Percentiles rank a stretch among this genome's conserved stretches.
These are phyloP conservation scores for Drosophila nr. perissopoda DNA, from an alignment of 2,888 invertebrate species.

Conservation along the genomic window DNA sequence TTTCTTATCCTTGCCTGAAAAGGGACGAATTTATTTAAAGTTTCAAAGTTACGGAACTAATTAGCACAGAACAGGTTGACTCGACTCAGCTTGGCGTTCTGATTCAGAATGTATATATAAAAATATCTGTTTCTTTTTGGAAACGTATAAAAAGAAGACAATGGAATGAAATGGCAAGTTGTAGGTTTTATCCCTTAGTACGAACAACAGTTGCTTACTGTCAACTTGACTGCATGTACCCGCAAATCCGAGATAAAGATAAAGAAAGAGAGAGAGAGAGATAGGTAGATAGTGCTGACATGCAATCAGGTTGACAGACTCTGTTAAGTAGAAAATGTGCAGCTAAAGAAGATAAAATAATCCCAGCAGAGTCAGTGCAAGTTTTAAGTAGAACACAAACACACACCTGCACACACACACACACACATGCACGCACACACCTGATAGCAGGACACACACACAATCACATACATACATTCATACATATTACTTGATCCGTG, in stretches of 20 bases:
- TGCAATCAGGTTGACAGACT: slow-evolving; percentile 78
- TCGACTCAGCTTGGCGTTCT: neutral
- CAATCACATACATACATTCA: slow-evolving; percentile 7
- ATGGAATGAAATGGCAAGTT: neutral
- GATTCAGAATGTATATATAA: neutral
- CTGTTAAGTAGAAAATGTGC: slow-evolving; percentile 73
- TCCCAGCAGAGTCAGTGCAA: slow-evolving; percentile 55
- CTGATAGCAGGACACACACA: slow-evolving; percentile 43
- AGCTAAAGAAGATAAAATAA: slow-evolving; percentile 69
- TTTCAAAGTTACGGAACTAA: neutral
- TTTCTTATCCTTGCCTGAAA: neutral
- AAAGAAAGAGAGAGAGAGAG: neutral
- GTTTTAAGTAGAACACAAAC: slow-evolving; percentile 46
- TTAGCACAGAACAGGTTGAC: neutral
- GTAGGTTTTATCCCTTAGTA: slow-evolving; percentile 29
- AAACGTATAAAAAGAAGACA: neutral
- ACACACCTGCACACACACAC: slow-evolving; percentile 25
- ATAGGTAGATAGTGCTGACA: slow-evolving; percentile 49
- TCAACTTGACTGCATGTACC: slow-evolving; percentile 53
- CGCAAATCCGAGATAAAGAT: slow-evolving; percentile 41
- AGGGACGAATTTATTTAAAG: neutral
- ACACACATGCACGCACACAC: slow-evolving; percentile 48
- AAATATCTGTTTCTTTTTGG: neutral
- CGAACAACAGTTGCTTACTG: slow-evolving; percentile 43
- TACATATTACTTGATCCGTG: slow-evolving; percentile 69